These are phyloP conservation scores for Pterostichus madidus DNA, from an alignment of 2,888 invertebrate genomes.

Conservation along the genomic window DNA sequence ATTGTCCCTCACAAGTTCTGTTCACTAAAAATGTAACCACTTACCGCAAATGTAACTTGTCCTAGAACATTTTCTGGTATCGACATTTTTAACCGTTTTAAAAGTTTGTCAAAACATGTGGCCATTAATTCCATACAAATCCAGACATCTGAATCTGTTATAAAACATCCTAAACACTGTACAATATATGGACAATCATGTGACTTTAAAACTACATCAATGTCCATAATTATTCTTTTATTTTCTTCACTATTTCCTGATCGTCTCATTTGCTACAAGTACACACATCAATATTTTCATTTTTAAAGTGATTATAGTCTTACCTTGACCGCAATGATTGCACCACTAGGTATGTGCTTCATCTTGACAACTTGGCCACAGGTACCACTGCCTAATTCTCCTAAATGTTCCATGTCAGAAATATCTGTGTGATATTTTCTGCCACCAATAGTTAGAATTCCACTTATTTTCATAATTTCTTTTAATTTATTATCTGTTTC, in stretches of 20 bases:
- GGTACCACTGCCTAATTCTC: conserved; percentile 95
- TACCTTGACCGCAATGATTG: conserved; percentile 96
- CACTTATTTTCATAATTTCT: conserved; percentile 96
- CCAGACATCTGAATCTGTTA: conserved; percentile 98
- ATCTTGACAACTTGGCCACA: conserved; percentile 99
- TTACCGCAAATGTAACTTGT: conserved; percentile 97
- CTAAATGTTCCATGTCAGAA: conserved; percentile 90
- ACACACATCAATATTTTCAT: not conserved
- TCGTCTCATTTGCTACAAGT: conserved; percentile 93
- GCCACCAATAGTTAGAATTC: conserved; percentile 91
- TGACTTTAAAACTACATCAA: conserved; percentile 98
- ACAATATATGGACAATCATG: conserved; percentile 98
- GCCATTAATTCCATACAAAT: conserved; percentile 99
- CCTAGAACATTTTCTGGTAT: conserved; percentile 98
- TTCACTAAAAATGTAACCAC: conserved; percentile 72
- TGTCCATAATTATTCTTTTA: conserved; percentile 98
- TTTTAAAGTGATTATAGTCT: conserved; percentile 67
- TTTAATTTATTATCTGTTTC: conserved; percentile 91
- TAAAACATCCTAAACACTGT: conserved; percentile 97
- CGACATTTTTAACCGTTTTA: conserved; percentile 91
- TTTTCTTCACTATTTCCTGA: conserved; percentile 98
- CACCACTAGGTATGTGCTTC: conserved; percentile 91
- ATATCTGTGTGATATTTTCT: conserved; percentile 89
- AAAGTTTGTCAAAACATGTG: conserved; percentile 97
- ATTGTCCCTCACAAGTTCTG: not conserved